phyloP scores from a whole-genome alignment of 2,113 vertebrate species.

The Chaetodon trifascialis region DNA sequence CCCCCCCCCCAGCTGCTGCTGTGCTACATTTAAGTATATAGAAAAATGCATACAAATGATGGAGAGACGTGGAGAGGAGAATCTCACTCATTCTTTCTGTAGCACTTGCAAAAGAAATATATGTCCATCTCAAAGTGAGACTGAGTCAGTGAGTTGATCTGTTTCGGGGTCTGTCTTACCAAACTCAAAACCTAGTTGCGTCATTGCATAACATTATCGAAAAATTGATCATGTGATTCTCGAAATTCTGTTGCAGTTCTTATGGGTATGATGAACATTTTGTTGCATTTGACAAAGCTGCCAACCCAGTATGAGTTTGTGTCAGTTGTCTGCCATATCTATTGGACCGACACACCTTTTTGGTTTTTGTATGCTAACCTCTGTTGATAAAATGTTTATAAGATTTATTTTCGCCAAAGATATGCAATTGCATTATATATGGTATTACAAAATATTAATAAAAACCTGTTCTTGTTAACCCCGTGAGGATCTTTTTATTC shows the following conservation, averaged over 20 bases:
- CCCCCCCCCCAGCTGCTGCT: slow-evolving; percentile 52
- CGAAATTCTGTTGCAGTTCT: slow-evolving; percentile 72
- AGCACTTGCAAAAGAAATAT: slow-evolving; percentile 62
- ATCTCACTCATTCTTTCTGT: slow-evolving; percentile 53
- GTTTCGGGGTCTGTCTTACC: slow-evolving; percentile 37
- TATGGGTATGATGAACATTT: slow-evolving; percentile 77
- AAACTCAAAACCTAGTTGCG: slow-evolving; percentile 46
- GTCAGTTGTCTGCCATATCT: slow-evolving; percentile 84
- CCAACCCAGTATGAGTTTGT: slow-evolving; percentile 87
- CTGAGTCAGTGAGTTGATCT: slow-evolving; percentile 26
- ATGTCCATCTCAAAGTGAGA: slow-evolving; percentile 47
- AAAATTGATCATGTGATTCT: slow-evolving; percentile 70
- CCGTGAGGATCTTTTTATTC: slow-evolving; percentile 43
- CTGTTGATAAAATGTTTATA: slow-evolving; percentile 99
- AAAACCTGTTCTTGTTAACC: slow-evolving; percentile 91
- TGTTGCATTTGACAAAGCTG: slow-evolving; percentile 83
- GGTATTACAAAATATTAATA: slow-evolving; percentile 97
- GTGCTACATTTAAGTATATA: slow-evolving; percentile 31
- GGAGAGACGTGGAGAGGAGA: slow-evolving; percentile 23
- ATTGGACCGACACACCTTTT: slow-evolving; percentile 86
- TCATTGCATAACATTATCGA: slow-evolving; percentile 64
- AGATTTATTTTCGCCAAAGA: slow-evolving; percentile 99
- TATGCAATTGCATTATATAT: slow-evolving; percentile 99
- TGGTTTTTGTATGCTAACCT: slow-evolving; percentile 99
- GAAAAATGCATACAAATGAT: slow-evolving; percentile 27